Conservation (phyloP, 2,113 vertebrate genomes). For the human region GRCh38 chr6:99000001-99000500, state of each 20-base stretch:
- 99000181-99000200: slow-evolving; percentile 45
- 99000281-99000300: not conserved
- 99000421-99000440: not conserved
- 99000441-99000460: not conserved
- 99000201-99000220: not conserved
- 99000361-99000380: not conserved
- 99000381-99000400: not conserved
- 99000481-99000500: not conserved
- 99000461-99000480: not conserved
- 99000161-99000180: not conserved
- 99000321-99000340: not conserved
- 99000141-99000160: not conserved
- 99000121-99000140: not conserved
- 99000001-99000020: not conserved
- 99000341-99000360: not conserved
- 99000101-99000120: not conserved
- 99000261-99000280: not conserved
- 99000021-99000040: not conserved
- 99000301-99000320: not conserved
- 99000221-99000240: not conserved
- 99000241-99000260: slow-evolving; percentile 38
- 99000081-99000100: not conserved
- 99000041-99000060: not conserved
- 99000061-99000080: not conserved
- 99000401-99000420: not conserved